Percentiles rank a stretch among this genome's conserved stretches.
Evolutionary conservation across 2,113 vertebrate genomes (phyloP).

Genomic region (Perca fluviatilis): DNA sequence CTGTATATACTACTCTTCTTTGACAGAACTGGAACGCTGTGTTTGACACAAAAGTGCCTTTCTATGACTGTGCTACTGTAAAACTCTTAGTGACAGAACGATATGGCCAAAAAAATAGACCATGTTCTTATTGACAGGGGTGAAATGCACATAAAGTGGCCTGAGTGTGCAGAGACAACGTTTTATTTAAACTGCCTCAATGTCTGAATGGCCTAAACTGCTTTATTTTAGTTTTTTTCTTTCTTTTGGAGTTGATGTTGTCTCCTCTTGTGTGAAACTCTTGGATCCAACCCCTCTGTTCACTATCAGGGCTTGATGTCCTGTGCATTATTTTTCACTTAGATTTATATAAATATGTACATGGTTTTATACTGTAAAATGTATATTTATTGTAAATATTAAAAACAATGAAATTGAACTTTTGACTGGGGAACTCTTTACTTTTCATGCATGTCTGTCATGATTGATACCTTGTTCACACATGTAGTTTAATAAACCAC

Average conservation of each 20-base stretch:
- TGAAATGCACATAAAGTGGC: conserved; percentile 70
- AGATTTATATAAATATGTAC: conserved; percentile 90
- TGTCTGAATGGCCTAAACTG: conserved; percentile 80
- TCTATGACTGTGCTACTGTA: conserved; percentile 82
- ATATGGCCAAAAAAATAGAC: conserved; percentile 59
- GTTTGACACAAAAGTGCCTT: conserved; percentile 85
- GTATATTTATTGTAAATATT: conserved; percentile 94
- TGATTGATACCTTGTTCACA: conserved; percentile 28
- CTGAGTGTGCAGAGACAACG: conserved; percentile 87
- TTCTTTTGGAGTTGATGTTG: conserved; percentile 69
- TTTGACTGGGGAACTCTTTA: conserved; percentile 16
- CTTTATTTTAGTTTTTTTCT: conserved; percentile 62
- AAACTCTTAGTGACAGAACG: conserved; percentile 69
- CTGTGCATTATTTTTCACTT: conserved; percentile 88
- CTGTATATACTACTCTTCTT: conserved; percentile 75
- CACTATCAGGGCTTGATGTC: conserved; percentile 94
- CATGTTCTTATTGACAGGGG: conserved; percentile 68
- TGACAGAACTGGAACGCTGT: conserved; percentile 82
- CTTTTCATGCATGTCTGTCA: background rate
- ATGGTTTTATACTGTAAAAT: conserved; percentile 92
- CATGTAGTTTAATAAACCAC: conserved; percentile 34
- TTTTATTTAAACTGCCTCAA: conserved; percentile 91
- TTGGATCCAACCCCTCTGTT: conserved; percentile 85
- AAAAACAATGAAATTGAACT: conserved; percentile 83
- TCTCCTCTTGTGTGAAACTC: conserved; percentile 84